These are phyloP conservation scores for Hoplodrina ambigua DNA, from an alignment of 2,888 invertebrate species.

Conservation along the genomic window DNA sequence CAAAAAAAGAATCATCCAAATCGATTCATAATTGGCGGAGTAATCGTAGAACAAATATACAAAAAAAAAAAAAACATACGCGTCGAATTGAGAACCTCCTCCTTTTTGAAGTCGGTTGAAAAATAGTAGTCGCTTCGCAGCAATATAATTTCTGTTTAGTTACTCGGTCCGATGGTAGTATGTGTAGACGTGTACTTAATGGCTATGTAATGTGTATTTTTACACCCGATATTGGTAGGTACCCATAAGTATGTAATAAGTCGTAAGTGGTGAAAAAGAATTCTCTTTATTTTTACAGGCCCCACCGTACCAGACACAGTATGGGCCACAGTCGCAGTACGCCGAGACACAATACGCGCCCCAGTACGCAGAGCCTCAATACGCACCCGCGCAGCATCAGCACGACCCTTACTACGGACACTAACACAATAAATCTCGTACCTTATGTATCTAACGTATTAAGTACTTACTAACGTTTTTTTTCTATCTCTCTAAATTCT, in stretches of 20 bases:
- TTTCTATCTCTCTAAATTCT: slow-evolving; percentile 54
- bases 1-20: too few relatives aligned
- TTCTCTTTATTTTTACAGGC: slow-evolving; percentile 25
- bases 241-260: background rate
- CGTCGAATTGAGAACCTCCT: too few relatives aligned
- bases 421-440: slow-evolving; percentile 55
- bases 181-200: too few relatives aligned
- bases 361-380: slow-evolving; percentile 55
- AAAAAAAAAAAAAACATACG: too few relatives aligned
- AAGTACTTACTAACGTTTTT: background rate
- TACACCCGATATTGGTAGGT: too few relatives aligned
- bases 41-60: too few relatives aligned
- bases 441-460: slow-evolving; percentile 6
- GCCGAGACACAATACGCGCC: slow-evolving; percentile 45
- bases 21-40: too few relatives aligned
- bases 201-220: too few relatives aligned
- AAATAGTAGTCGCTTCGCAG: too few relatives aligned
- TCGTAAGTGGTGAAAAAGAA: background rate
- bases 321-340: slow-evolving; percentile 58
- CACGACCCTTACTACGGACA: slow-evolving; percentile 85
- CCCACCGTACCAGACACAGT: slow-evolving; percentile 49
- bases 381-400: slow-evolving; percentile 61
- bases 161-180: too few relatives aligned
- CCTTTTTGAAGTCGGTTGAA: too few relatives aligned
- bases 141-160: too few relatives aligned